Evolutionary conservation across 2,113 vertebrate genomes (phyloP), one percentile per base, ranked within the genome.

Genomic region (Dipodomys stephensi): DNA sequence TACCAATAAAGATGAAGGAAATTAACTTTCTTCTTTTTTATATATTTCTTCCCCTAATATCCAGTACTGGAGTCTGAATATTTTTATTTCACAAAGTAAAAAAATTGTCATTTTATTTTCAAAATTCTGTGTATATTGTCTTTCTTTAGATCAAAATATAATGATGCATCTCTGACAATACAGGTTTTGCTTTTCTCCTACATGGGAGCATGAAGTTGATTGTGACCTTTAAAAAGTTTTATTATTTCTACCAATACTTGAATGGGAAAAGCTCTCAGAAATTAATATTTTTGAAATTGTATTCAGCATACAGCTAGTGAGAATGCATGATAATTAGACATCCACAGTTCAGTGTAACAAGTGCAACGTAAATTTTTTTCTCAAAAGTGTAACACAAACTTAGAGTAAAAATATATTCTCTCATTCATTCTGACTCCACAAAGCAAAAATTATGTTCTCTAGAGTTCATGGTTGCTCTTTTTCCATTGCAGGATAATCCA

Each of bases 201-300:
- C 71, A 18, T 20, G 49, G 27, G 12, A 49, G 67, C 35, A 18
- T 2, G 60, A 27, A 8, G 73, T 89, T 22, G 18, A 27, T 87
- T n/a, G 67, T 90, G 64, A 90, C 62, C 13, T 94, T 87, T 85
- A 76, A 71, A 46, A 30, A 71, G 9, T 71, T 78, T 86, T 69
- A 76, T 19, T 9, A 87, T n/a, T 83, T 83, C 27, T 30, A 72
- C 23, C 5, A 77, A 16, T 39, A 28, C 67, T 76, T 49, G 13
- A 0, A 69, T 22, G 4, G 25, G 2, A 64, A 87, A 68, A 69
- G 12, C 35, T 69, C 67, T 60, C 87, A 27, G 71, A 87, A 84
- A 72, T 76, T 65, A 88, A 85, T 81, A 81, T 71, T 20, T 72
- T 72, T 83, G 76, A 77, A 60, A 9, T 30, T 73, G 4, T 9